Conservation (phyloP, 2,888 invertebrate genomes). For the Meloe dianella region DNA sequence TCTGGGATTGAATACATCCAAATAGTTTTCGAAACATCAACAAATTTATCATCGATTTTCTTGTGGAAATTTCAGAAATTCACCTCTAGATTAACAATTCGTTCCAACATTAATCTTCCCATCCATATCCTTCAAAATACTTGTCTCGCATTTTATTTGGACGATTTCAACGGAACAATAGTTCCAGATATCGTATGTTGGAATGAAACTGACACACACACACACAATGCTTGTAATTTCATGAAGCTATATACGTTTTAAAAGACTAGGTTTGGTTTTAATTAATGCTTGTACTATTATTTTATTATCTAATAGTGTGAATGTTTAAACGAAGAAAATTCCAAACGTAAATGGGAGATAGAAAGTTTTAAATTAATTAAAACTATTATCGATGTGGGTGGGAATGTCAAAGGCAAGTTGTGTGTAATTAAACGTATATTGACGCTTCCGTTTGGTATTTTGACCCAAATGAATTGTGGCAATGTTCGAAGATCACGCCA, state of each 20-base stretch:
- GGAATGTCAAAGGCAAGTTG: conserved; percentile 41
- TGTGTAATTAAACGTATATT: conserved; percentile 52
- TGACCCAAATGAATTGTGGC: conserved; percentile 37
- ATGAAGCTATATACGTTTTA: neutral
- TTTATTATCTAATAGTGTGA: neutral
- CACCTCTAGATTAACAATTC: neutral
- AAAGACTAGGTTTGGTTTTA: neutral
- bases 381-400: conserved; percentile 36
- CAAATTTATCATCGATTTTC: neutral
- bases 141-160: neutral
- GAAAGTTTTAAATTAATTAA: conserved; percentile 43
- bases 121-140: neutral
- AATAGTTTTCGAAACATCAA: neutral
- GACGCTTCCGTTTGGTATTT: conserved; percentile 48
- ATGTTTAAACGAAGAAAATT: conserved; percentile 29
- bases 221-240: neutral
- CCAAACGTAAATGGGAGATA: conserved; percentile 33
- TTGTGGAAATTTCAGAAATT: neutral
- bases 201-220: neutral
- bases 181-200: neutral
- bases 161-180: neutral
- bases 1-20: neutral
- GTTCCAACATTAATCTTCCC: neutral
- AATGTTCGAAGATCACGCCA: conserved; percentile 37
- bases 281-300: neutral